These are phyloP conservation scores for Crepidodera aurea DNA, from an alignment of 2,888 invertebrate species.

Conservation along the genomic window DNA sequence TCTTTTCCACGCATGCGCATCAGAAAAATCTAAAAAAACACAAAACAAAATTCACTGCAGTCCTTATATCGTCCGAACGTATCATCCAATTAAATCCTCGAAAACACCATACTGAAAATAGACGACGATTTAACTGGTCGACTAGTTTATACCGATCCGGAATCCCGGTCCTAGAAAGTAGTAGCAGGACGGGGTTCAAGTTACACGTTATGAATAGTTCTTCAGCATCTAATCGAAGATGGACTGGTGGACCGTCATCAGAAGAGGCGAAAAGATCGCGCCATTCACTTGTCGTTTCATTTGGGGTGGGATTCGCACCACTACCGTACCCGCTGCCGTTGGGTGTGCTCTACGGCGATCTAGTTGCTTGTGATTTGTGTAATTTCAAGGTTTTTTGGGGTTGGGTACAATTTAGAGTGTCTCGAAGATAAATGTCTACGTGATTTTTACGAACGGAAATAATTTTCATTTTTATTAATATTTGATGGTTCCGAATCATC, in stretches of 20 bases:
- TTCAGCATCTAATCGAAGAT: conserved; percentile 52
- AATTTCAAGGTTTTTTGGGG: conserved; percentile 28
- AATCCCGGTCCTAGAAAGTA: conserved; percentile 5
- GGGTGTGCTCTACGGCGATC: conserved; percentile 32
- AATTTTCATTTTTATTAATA: no score
- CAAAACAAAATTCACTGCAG: not conserved
- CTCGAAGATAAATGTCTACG: no score
- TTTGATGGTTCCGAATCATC: no score
- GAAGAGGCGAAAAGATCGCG: conserved; percentile 46
- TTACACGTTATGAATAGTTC: conserved; percentile 46
- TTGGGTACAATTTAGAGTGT: no score
- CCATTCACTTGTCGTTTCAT: conserved; percentile 52
- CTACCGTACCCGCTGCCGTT: conserved; percentile 31
- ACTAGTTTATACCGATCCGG: not conserved
- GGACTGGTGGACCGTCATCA: conserved; percentile 52
- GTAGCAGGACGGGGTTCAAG: conserved; percentile 37
- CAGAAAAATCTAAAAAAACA: no score
- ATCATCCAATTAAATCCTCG: not conserved
- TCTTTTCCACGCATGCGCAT: not conserved
- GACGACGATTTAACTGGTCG: not conserved
- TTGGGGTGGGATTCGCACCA: conserved; percentile 53
- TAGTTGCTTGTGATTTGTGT: conserved; percentile 39
- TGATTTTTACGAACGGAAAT: no score
- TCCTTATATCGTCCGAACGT: no score
- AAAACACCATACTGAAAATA: not conserved